Conservation (phyloP, 2,797 vertebrate genomes). For the Sebastes ruberrimus region DNA sequence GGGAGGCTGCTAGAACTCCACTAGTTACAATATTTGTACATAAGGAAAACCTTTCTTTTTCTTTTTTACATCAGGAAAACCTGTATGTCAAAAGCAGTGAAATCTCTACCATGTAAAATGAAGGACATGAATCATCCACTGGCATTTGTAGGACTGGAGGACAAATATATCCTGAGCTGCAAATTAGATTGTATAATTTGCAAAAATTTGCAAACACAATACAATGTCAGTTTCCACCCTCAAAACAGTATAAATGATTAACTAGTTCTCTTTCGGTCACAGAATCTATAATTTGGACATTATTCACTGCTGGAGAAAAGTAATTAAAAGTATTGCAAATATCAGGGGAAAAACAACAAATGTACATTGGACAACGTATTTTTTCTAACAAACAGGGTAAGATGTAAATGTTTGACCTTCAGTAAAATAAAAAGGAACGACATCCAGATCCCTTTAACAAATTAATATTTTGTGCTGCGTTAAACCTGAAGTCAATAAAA, state of each 20-base stretch:
- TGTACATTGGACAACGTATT: background rate
- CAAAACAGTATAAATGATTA: slow-evolving; percentile 22
- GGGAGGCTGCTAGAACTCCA: slow-evolving; percentile 50
- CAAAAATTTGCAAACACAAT: slow-evolving; percentile 29
- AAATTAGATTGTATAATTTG: slow-evolving; percentile 64
- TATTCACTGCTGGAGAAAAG: slow-evolving; percentile 15
- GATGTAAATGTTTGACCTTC: background rate
- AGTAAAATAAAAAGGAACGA: background rate
- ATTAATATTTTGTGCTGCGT: background rate
- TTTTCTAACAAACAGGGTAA: background rate
- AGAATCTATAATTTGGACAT: slow-evolving; percentile 9
- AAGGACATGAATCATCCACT: slow-evolving; percentile 57
- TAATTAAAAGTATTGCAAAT: slow-evolving; percentile 4
- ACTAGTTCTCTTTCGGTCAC: slow-evolving; percentile 27
- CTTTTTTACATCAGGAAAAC: slow-evolving; percentile 33
- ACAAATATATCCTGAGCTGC: slow-evolving; percentile 79
- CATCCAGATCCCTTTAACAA: background rate
- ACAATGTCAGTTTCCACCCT: slow-evolving; percentile 36
- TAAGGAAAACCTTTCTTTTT: slow-evolving; percentile 26
- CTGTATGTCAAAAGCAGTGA: slow-evolving; percentile 16
- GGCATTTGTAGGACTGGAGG: slow-evolving; percentile 65
- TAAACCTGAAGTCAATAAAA: slow-evolving; percentile 10
- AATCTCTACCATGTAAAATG: slow-evolving; percentile 59
- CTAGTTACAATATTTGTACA: slow-evolving; percentile 62
- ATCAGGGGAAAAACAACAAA: background rate